Conservation (phyloP, 1,140 invertebrate genomes). For the Saxidomus purpurata region DNA sequence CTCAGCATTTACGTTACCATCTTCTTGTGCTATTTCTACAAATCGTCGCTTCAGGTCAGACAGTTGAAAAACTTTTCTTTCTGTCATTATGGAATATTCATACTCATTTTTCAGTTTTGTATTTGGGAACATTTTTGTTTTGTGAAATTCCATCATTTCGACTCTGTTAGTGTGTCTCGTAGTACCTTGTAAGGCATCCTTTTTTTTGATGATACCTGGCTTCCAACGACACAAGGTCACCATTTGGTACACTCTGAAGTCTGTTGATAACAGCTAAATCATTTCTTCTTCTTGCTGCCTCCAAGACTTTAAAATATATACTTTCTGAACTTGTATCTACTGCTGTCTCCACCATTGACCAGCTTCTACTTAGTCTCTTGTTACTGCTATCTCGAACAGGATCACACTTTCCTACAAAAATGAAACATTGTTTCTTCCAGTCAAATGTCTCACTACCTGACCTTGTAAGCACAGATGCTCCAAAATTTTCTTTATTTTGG, state of each 20-base stretch:
- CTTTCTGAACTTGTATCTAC: not conserved
- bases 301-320: not conserved
- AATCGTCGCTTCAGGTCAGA: not conserved
- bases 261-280: not conserved
- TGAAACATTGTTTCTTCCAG: constrained; percentile 29
- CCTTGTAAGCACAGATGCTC: not conserved
- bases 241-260: not conserved
- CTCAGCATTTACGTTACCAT: not conserved
- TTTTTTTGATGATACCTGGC: constrained; percentile 40
- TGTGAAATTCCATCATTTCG: too few species aligned
- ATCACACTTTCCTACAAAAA: constrained; percentile 23
- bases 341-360: constrained; percentile 28
- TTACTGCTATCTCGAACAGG: not conserved
- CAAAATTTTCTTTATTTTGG: not conserved
- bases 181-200: constrained; percentile 28
- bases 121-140: too few species aligned
- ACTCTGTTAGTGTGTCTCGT: not conserved
- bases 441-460: not conserved
- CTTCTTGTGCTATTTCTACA: not conserved
- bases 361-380: not conserved
- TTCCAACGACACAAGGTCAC: constrained; percentile 31
- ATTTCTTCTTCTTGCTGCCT: not conserved
- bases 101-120: constrained; percentile 13
- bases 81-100: not conserved
- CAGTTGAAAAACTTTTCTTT: not conserved